phyloP scores from a whole-genome alignment of 2,888 invertebrate species.

The Acrobeloides nanus region DNA sequence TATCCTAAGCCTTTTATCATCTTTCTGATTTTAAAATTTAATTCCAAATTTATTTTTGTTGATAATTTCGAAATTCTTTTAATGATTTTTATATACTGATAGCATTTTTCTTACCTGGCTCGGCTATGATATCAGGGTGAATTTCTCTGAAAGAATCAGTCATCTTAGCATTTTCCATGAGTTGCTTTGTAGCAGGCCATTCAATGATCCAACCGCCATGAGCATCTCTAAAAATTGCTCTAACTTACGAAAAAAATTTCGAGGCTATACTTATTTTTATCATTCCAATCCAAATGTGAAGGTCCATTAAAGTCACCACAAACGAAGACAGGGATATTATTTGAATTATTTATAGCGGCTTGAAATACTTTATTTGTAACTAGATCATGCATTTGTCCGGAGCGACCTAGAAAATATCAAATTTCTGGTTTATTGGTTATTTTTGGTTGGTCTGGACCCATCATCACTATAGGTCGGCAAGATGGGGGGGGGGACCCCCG shows the following conservation, averaged over 20 bases:
- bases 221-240: background rate
- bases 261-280: conserved; percentile 16
- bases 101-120: too few species aligned
- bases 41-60: too few species aligned
- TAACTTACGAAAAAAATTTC: conserved; percentile 3
- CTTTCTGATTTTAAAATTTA: too few species aligned
- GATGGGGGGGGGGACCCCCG: too few species aligned
- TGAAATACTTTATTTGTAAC: conserved; percentile 9
- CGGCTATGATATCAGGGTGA: conserved; percentile 22
- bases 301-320: conserved; percentile 47
- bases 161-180: conserved; percentile 19
- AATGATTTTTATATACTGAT: too few species aligned
- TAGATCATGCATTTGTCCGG: too few species aligned
- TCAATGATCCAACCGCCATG: conserved; percentile 27
- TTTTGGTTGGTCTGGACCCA: too few species aligned
- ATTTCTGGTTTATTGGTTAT: too few species aligned
- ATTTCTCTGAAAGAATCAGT: conserved; percentile 25
- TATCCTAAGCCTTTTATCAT: too few species aligned
- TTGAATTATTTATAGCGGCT: conserved; percentile 16
- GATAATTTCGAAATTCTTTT: too few species aligned
- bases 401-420: too few species aligned
- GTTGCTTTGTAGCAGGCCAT: conserved; percentile 29
- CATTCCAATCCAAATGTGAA: conserved; percentile 44
- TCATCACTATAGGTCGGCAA: too few species aligned
- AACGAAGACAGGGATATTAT: conserved; percentile 32